These are phyloP conservation scores for Pocillopora verrucosa DNA, from an alignment of 64 coral and sea anemone genomes.

Conservation along the genomic window DNA sequence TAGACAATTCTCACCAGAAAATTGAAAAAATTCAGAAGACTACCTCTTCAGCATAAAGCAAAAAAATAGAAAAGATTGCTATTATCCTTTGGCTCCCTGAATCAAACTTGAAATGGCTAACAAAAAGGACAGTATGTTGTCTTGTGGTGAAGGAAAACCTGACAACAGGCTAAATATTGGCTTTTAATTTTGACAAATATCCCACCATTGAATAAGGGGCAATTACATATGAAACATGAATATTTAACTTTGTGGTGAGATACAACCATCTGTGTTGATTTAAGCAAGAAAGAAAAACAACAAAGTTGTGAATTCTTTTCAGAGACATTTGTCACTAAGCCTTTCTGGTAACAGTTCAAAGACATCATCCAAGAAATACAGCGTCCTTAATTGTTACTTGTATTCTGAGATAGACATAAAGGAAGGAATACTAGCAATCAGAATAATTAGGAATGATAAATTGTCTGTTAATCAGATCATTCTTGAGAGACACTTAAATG, in stretches of 20 bases:
- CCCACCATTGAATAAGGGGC: background rate
- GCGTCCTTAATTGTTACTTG: background rate
- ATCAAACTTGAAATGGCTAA: background rate
- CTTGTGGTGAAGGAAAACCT: background rate
- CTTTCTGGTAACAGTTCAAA: background rate
- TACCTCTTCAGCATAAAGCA: background rate
- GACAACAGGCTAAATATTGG: conserved; percentile 2
- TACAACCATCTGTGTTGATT: conserved; percentile 13
- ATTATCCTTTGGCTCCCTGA: background rate
- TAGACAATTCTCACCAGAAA: background rate
- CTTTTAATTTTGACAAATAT: conserved; percentile 1
- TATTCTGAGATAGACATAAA: background rate
- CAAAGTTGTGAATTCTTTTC: background rate
- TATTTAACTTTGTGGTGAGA: conserved; percentile 23
- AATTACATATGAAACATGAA: background rate
- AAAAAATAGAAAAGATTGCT: background rate
- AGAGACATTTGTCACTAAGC: background rate
- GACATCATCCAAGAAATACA: background rate
- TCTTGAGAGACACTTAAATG: background rate
- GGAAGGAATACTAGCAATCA: background rate
- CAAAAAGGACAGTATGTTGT: background rate
- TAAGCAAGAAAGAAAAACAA: background rate
- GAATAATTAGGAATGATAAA: background rate
- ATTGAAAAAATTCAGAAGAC: background rate
- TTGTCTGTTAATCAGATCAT: background rate